Evolutionary conservation across 2,888 invertebrate species (phyloP).

Genomic region (Ypsolopha sequella): DNA sequence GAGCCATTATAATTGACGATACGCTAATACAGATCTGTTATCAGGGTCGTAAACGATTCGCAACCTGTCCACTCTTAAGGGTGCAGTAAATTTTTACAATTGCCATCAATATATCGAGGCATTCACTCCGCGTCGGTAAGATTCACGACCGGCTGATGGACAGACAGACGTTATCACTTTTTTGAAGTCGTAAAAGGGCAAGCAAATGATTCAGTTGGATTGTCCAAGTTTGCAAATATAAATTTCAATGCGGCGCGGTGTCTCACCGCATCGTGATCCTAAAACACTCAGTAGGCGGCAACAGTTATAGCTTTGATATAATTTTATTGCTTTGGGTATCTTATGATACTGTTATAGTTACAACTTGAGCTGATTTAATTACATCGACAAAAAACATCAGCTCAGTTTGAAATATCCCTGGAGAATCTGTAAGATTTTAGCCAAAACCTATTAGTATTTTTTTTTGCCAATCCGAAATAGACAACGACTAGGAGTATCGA

Average conservation of each 20-base stretch:
- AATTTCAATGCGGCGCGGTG: not conserved
- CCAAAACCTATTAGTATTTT: not conserved
- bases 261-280: too few relatives aligned
- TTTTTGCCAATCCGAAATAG: not conserved
- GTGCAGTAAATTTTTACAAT: conserved; percentile 39
- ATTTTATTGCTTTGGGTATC: too few relatives aligned
- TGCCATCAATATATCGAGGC: conserved; percentile 36
- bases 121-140: conserved; percentile 14
- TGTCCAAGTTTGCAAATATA: not conserved
- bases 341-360: too few relatives aligned
- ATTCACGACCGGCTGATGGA: conserved; percentile 19
- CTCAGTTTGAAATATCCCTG: too few relatives aligned
- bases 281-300: not conserved
- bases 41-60: conserved; percentile 23
- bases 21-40: conserved; percentile 28
- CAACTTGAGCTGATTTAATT: too few relatives aligned
- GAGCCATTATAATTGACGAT: conserved; percentile 34
- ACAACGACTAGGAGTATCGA: too few relatives aligned
- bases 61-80: conserved; percentile 18
- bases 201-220: conserved; percentile 6
- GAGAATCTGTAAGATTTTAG: too few relatives aligned
- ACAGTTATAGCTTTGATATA: not conserved
- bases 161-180: conserved; percentile 12
- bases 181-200: conserved; percentile 7
- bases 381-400: too few relatives aligned